phyloP scores from a whole-genome alignment of 2,888 invertebrate species.

The Colostygia pectinataria region DNA sequence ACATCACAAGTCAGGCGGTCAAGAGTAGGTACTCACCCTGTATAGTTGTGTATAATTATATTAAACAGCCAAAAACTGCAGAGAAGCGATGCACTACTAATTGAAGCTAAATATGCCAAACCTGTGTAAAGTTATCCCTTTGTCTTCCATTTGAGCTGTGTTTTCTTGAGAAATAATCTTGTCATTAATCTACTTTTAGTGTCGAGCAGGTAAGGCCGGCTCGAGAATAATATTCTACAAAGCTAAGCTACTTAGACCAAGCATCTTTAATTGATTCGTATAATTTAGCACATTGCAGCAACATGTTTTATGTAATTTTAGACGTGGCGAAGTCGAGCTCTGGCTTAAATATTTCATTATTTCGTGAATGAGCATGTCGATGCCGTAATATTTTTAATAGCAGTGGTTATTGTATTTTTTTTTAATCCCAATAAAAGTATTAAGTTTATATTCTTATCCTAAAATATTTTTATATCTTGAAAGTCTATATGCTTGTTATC shows the following conservation, averaged over 20 bases:
- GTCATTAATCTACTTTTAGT: conserved; percentile 9
- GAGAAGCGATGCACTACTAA: no score
- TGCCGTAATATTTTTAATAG: no score
- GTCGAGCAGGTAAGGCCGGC: not conserved
- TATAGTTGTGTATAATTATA: no score
- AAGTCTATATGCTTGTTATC: no score
- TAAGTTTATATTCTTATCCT: no score
- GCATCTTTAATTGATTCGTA: not conserved
- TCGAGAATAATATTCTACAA: not conserved
- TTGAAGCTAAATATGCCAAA: not conserved
- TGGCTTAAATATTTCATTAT: not conserved
- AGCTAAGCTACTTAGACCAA: not conserved
- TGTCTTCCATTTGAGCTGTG: not conserved
- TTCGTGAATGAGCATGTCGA: no score
- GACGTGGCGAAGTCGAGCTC: not conserved
- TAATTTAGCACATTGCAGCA: not conserved
- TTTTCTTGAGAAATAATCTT: conserved; percentile 1
- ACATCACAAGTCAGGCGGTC: no score
- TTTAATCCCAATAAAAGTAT: no score
- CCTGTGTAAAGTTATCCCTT: not conserved
- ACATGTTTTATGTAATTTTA: not conserved
- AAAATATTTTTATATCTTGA: no score
- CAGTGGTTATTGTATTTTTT: no score
- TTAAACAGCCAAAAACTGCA: no score
- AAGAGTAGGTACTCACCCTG: no score